Base-by-base conservation (phyloP, 2,113 vertebrate species). In the Mus pahari region DNA sequence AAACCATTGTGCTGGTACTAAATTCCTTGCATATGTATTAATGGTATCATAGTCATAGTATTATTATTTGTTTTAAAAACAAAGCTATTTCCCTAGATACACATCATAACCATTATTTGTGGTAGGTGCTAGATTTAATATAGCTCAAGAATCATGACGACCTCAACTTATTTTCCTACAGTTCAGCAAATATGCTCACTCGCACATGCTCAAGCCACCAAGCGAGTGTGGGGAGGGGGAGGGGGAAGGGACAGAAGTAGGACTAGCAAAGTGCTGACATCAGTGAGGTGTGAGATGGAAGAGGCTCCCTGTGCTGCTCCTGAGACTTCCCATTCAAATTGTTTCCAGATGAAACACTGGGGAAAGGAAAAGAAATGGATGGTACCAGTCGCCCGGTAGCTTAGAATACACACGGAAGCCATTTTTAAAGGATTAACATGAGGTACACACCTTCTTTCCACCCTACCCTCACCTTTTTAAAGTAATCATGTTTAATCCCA, bases 111-210 rank as follows among this genome's bases (percentile, higher is more conserved):
- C 48, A 53, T 22, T 45, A 73, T 58, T 31, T 58, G 84, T 95
- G 24, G n/a, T 91, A 73, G 70, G 50, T 53, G 48, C 86, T 60
- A 10, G 84, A 71, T 66, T 93, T 92, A 81, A 75, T 81, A 55
- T 12, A 33, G 73, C 8, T 82, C 8, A n/a, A n/a, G n/a, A n/a
- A n/a, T n/a, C 79, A 42, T 2, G 31, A 71, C n/a, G 28, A 92
- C 50, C 79, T 86, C 14, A 68, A 89, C 91, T 89, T 36, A 92
- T 42, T 94, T 89, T 86, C 36, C 89, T 64, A 86, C 42, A 33
- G 50, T 64, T 92, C 55, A 64, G 50, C 45, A 55, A 92, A 89
- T 5, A 19, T 39, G 39, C n/a, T 60, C 4, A 39, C 48, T 48
- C 48, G 7, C 14, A 42, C 31, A 28, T 16, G 71, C 71, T 75